Base-by-base conservation (phyloP, 2,888 invertebrate species). In the Nomada ferruginata region DNA sequence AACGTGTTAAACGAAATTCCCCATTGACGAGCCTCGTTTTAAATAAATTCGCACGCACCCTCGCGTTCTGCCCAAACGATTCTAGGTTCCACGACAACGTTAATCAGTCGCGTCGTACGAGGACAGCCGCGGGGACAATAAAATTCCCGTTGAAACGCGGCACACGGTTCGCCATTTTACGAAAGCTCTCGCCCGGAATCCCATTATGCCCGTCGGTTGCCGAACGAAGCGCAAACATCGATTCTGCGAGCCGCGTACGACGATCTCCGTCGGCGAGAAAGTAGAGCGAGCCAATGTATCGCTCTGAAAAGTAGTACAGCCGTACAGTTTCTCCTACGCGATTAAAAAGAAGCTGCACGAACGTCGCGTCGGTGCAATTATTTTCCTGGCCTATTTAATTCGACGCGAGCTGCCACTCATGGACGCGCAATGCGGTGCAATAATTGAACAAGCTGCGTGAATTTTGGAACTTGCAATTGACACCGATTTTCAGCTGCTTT, bases 261-360 rank as follows among this genome's bases (percentile, higher is more conserved):
- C 47, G 59, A 50, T 36, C 55, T 23, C 36, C 36, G 20, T 0
- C 55, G n/a, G 13, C 53, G 2, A n/a, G 26, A 13, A 69, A 77
- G 77, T 64, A 23, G 77, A 63, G 59, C 69, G 50, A 70, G 26
- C 23, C 61, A 29, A 26, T 26, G 77, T 13, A 53, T 57, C 42
- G 36, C 13, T 1, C 57, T 13, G 1, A 15, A 10, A 29, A 36
- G 74, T 76, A 44, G 44, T 59, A 53, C 53, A 47, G 3, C 44
- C 26, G 42, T 44, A n/a, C 50, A 13, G 15, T 47, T 18, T 36
- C 23, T 57, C 15, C 29, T 18, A 36, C 18, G 5, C 36, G 4
- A 26, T 70, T 13, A 3, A n/a, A 55, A 15, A 9, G 20, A 20
- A 52, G 1, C 20, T 7, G 1, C 20, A 18, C 18, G 18, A 11